Evolutionary conservation across 2,797 vertebrate genomes (phyloP), one percentile per base, ranked within the genome.

Genomic region (Pangasius mekongensis): DNA sequence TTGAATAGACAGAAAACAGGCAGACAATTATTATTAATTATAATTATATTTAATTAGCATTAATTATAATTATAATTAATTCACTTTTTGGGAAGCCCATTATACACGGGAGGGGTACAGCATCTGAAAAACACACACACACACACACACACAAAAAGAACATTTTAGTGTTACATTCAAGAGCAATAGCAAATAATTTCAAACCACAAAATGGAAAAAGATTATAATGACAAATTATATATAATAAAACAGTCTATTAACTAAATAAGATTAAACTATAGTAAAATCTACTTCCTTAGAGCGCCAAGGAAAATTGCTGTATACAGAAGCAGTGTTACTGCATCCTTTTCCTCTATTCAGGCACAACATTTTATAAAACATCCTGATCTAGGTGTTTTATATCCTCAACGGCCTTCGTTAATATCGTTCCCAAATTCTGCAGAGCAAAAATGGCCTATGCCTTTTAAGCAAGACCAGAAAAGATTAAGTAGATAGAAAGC

Each of bases 51-150:
- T 84, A 84, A 54, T 84, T 3, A 14, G 0, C n/a, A 1, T 30
- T 83, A 66, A 83, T 2, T 83, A 83, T 66, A 83, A 83, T 83
- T 83, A 83, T 66, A 83, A 83, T 66, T 33, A 81, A 36, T 39
- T 10, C 1, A 47, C 18, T 2, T 18, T 33, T 36, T 60, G 2
- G 3, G 0, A 93, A 91, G 89, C 2, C 83, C 36, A 58, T 97
- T 92, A 97, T 58, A 97, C 93, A 6, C 96, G 94, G 10, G 96
- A 97, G 0, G 96, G 96, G 86, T 97, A 97, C 95, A 97, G 94
- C 96, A 97, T 97, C 96, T 97, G 95, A 14, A 94, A 95, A 54
- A 93, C 20, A 94, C 39, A 85, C 47, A 24, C 77, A 39, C n/a
- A n/a, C n/a, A n/a, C n/a, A n/a, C n/a, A n/a, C n/a, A n/a, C n/a